These are phyloP conservation scores for Lepidocyrtinus sp. DNA, from an alignment of 2,888 invertebrate species.

Conservation along the genomic window DNA sequence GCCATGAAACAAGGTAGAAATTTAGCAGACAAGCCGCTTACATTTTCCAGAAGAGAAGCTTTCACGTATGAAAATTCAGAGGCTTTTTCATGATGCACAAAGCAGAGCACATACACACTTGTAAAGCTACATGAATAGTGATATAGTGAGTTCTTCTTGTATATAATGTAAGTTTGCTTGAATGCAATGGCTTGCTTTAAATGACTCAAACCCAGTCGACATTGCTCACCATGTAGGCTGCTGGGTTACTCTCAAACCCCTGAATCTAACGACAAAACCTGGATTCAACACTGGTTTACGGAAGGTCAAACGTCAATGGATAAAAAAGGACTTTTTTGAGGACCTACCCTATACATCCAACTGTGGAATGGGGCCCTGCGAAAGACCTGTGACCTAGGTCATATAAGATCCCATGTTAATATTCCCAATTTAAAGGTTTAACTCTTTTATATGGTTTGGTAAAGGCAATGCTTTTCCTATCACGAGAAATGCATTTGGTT, in stretches of 20 bases:
- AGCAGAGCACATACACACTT: too few relatives aligned
- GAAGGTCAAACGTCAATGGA: slow-evolving; percentile 42
- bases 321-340: too few relatives aligned
- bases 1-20: too few relatives aligned
- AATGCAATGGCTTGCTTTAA: slow-evolving; percentile 8
- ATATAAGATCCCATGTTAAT: slow-evolving; percentile 52
- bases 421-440: slow-evolving; percentile 13
- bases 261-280: slow-evolving; percentile 57
- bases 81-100: too few relatives aligned
- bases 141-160: too few relatives aligned
- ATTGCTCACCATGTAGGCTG: slow-evolving; percentile 35
- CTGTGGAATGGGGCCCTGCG: not conserved
- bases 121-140: slow-evolving; percentile 9
- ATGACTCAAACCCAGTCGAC: slow-evolving; percentile 70
- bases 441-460: not conserved
- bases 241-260: slow-evolving; percentile 70
- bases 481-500: not conserved
- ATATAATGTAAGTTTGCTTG: slow-evolving; percentile 10
- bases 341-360: too few relatives aligned
- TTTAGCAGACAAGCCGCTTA: not conserved
- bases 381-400: slow-evolving; percentile 40
- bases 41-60: not conserved
- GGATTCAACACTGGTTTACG: not conserved
- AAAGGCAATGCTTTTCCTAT: slow-evolving; percentile 6
- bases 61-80: too few relatives aligned